A percentile compares a stretch with the other conserved stretches of the same genome.
phyloP scores from a whole-genome alignment of 1,140 invertebrate species.

The Ruditapes philippinarum region DNA sequence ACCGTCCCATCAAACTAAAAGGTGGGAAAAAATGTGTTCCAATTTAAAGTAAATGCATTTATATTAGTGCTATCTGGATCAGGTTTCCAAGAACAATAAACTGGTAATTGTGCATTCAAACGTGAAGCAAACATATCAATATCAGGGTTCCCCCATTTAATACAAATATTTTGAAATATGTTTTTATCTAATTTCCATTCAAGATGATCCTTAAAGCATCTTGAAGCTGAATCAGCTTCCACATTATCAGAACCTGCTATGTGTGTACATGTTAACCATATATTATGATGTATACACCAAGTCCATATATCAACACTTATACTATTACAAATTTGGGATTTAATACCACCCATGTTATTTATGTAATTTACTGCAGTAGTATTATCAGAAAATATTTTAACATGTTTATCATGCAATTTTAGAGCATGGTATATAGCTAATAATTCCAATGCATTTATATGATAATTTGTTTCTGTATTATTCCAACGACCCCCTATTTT shows the following conservation, averaged over 20 bases:
- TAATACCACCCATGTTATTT: slow-evolving; percentile 58
- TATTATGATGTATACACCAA: slow-evolving; percentile 60
- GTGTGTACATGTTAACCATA: slow-evolving; percentile 58
- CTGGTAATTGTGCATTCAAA: background rate
- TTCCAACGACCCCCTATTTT: slow-evolving; percentile 18
- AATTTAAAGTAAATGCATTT: background rate
- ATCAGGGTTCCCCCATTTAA: background rate
- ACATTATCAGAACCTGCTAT: slow-evolving; percentile 55
- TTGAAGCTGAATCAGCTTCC: slow-evolving; percentile 64
- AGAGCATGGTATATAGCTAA: background rate
- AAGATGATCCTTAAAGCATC: slow-evolving; percentile 54
- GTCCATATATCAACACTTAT: slow-evolving; percentile 57
- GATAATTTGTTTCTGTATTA: background rate
- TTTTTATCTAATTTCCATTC: background rate
- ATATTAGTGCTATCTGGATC: background rate
- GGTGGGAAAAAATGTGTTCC: background rate
- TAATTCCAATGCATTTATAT: slow-evolving; percentile 67
- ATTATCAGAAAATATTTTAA: slow-evolving; percentile 61
- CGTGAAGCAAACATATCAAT: background rate
- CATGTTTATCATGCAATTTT: slow-evolving; percentile 1
- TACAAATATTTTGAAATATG: slow-evolving; percentile 29
- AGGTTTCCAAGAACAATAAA: background rate
- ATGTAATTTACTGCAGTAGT: slow-evolving; percentile 65
- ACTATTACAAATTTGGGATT: slow-evolving; percentile 13
- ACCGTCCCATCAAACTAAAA: background rate